Percentiles rank a stretch among this genome's conserved stretches.
phyloP scores from a whole-genome alignment of 2,113 vertebrate species.

The Myrmecophaga tridactyla region DNA sequence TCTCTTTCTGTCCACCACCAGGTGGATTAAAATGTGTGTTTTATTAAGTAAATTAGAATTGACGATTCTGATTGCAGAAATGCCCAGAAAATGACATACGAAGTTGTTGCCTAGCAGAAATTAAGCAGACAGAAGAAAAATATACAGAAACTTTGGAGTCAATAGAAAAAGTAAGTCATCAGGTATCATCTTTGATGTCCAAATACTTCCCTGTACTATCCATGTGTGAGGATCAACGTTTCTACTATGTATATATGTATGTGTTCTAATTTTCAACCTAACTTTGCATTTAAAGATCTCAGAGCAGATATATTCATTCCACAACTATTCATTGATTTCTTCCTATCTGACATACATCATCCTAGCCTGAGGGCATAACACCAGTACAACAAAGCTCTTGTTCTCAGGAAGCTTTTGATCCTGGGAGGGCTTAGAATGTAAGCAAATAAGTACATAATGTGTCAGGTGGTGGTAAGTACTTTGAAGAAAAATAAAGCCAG shows the following conservation, averaged over 20 bases:
- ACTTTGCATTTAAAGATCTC: constrained; percentile 7
- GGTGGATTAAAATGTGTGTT: background rate
- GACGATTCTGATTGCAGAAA: constrained; percentile 86
- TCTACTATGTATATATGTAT: background rate
- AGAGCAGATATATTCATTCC: background rate
- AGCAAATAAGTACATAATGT: background rate
- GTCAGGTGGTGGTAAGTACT: background rate
- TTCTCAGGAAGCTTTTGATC: background rate
- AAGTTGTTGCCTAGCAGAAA: constrained; percentile 95
- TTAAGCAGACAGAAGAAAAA: constrained; percentile 98
- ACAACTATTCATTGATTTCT: background rate
- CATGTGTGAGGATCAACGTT: background rate
- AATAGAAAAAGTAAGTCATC: constrained; percentile 91
- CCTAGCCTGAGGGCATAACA: background rate
- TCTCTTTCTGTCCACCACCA: background rate
- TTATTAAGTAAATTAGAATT: constrained; percentile 25
- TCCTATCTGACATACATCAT: background rate
- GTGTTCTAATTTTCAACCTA: background rate
- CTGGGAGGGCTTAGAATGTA: background rate
- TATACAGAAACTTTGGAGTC: constrained; percentile 98
- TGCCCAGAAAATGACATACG: constrained; percentile 94
- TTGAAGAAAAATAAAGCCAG: background rate
- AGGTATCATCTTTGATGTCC: background rate
- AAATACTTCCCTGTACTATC: background rate
- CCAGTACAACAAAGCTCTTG: background rate